Evolutionary conservation across 2,797 vertebrate species (phyloP).

Genomic region (Aratinga solstitialis): DNA sequence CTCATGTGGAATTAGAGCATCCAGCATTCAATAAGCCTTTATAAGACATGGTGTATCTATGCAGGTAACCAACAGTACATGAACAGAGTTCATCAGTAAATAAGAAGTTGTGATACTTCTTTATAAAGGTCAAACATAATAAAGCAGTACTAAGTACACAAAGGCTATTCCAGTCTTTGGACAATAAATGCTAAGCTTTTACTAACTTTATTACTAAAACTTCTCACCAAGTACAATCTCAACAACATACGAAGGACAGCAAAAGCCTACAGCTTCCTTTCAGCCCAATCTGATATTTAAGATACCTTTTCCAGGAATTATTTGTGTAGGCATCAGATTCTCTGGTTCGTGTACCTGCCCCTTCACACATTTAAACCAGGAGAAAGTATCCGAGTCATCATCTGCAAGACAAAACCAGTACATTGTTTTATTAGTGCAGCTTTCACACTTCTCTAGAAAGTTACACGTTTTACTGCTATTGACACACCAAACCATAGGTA

Average conservation of each 20-base stretch:
- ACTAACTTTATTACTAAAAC: background rate
- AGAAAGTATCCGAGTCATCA: constrained; percentile 74
- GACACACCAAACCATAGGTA: background rate
- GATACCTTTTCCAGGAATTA: constrained; percentile 83
- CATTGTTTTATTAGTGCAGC: background rate
- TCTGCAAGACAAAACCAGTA: constrained; percentile 59
- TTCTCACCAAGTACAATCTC: background rate
- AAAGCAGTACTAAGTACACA: background rate
- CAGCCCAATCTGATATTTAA: background rate
- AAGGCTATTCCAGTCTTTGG: background rate
- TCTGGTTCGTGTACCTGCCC: constrained; percentile 81
- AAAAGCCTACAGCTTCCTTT: background rate
- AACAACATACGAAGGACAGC: background rate
- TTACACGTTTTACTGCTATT: fast-evolving
- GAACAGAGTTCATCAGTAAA: background rate
- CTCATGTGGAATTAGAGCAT: background rate
- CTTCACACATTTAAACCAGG: constrained; percentile 82
- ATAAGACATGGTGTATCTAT: background rate
- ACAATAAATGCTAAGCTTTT: background rate
- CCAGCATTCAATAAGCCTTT: background rate
- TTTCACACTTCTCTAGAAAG: background rate
- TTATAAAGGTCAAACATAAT: background rate
- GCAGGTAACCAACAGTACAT: background rate
- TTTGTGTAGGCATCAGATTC: constrained; percentile 83
- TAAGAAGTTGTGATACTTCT: background rate